Evolutionary conservation across 2,797 vertebrate species (phyloP), one percentile per base, ranked within the genome.

Genomic region (Brachyalestes nurse): DNA sequence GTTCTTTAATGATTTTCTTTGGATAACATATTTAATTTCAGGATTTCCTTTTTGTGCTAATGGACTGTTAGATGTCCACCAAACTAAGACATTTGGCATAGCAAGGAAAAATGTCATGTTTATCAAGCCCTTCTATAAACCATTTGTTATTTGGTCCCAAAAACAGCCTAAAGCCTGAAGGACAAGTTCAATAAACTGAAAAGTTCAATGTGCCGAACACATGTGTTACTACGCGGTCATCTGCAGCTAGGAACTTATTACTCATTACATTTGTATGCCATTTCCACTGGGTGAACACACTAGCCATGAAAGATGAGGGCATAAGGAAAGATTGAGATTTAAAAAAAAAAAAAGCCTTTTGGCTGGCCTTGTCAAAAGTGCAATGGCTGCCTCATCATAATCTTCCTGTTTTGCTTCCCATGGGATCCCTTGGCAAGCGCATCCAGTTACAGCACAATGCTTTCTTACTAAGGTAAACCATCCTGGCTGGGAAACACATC

Each of bases 161-260:
- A 60, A 72, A 78, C 25, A 51, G 42, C n/a, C 14, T 58, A 23
- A 67, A 38, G n/a, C 9, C 42, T 71, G 28, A 61, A 60, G 4
- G 8, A 51, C 5, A 6, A 70, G 10, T 13, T 23, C n/a, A 73
- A 45, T 69, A 82, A 85, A 75, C 49, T 38, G 2, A 72, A 73
- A 58, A 47, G 19, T 28, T 34, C 21, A 75, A 72, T 66, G 17
- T 71, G 73, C 40, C 65, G 8, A 64, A 71, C 70, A 79, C 66
- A 79, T 65, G 55, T 47, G 28, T 75, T 23, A 55, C 28, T 40
- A 25, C 57, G 25, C 72, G 2, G 17, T 19, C 34, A 72, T 62
- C 19, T 49, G 14, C 65, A 47, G 23, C 53, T 58, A 47, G 10
- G 8, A 60, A n/a, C 38, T 47, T 38, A 64, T 45, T 14, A 40